Conservation (phyloP, 1,140 invertebrate species). For the Scaptodrosophila lebanonensis region DNA sequence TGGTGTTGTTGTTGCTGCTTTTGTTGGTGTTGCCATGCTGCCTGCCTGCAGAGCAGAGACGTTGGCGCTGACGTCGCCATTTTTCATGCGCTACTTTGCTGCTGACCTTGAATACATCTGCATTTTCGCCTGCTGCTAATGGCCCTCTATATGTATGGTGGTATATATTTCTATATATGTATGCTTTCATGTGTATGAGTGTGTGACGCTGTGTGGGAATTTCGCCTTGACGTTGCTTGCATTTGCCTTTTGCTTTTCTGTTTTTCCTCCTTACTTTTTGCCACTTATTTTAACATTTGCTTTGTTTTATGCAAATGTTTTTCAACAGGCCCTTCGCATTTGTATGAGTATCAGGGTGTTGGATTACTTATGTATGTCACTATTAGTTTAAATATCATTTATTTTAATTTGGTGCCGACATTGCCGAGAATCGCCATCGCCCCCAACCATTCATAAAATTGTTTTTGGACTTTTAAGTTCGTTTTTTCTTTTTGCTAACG, state of each 20-base stretch:
- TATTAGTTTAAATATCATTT: conserved; percentile 19
- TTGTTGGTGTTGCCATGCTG: conserved; percentile 9
- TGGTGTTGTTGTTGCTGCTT: background rate
- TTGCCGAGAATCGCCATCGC: conserved; percentile 35
- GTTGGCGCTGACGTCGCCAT: conserved; percentile 25
- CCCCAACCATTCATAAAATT: conserved; percentile 15
- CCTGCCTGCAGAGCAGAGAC: conserved; percentile 3
- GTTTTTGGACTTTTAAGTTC: background rate
- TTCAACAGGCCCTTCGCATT: conserved; percentile 21
- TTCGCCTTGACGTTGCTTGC: conserved; percentile 19
- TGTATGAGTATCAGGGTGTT: too few species aligned
- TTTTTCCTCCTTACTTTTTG: conserved; percentile 20
- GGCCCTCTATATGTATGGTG: conserved; percentile 34
- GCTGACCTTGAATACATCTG: conserved; percentile 72
- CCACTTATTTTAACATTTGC: conserved; percentile 34
- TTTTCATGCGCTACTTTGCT: conserved; percentile 47
- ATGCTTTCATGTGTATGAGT: conserved; percentile 13
- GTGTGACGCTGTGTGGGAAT: conserved; percentile 17
- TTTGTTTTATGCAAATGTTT: conserved; percentile 35
- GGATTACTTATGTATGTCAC: background rate
- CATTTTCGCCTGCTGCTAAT: conserved; percentile 57
- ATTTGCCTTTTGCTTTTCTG: conserved; percentile 11
- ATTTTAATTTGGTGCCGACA: conserved; percentile 29
- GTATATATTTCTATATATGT: conserved; percentile 11
- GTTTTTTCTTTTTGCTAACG: background rate